Evolutionary conservation across 2,797 vertebrate species (phyloP).

Genomic region (Gymnothorax reevesii): DNA sequence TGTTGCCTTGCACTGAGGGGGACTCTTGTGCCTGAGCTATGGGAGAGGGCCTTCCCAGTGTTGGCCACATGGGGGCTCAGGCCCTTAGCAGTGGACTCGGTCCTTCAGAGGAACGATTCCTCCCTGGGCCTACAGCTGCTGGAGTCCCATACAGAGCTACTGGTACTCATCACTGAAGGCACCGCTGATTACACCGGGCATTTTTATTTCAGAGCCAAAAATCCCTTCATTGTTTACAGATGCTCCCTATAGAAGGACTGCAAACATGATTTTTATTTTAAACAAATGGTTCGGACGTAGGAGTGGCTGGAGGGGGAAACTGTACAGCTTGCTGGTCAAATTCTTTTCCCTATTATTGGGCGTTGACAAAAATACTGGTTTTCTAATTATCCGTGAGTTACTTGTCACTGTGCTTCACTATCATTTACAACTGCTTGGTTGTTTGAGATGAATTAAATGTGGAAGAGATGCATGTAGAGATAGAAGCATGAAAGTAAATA

Average conservation of each 20-base stretch:
- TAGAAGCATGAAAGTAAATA: background rate
- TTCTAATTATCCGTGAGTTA: background rate
- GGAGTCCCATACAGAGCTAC: constrained; percentile 36
- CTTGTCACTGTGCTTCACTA: too few relatives aligned
- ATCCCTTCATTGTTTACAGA: background rate
- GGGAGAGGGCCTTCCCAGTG: background rate
- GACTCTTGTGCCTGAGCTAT: background rate
- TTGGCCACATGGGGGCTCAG: constrained; percentile 24
- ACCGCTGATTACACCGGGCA: background rate
- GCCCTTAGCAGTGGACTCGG: constrained; percentile 61
- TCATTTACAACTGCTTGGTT: background rate
- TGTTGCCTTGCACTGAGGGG: background rate
- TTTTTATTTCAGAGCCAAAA: constrained; percentile 2
- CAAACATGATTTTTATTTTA: constrained; percentile 15
- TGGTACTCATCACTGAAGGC: constrained; percentile 26
- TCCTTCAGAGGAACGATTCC: constrained; percentile 30
- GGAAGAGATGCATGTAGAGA: background rate
- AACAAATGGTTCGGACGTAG: background rate
- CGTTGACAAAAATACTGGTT: background rate
- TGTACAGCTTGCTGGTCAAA: background rate
- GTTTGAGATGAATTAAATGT: background rate
- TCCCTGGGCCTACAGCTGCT: constrained; percentile 32
- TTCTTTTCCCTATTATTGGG: background rate
- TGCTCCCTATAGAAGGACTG: background rate
- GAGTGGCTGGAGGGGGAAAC: background rate